Percentiles rank a stretch among this genome's conserved stretches.
Conservation (phyloP, 2,113 vertebrate species). For the Theristicus caerulescens region DNA sequence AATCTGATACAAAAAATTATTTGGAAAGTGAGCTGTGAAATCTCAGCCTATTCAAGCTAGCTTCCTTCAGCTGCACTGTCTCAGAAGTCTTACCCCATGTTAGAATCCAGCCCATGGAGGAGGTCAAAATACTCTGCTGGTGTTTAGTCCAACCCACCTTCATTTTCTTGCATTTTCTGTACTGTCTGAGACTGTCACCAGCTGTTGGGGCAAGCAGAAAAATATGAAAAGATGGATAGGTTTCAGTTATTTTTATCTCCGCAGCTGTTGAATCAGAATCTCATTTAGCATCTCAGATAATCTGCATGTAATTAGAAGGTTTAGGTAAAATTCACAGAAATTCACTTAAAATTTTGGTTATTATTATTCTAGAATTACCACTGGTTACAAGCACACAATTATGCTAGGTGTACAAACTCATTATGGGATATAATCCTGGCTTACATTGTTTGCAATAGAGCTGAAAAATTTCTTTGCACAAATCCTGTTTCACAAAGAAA, state of each 20-base stretch:
- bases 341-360: neutral
- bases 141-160: neutral
- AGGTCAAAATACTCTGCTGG: neutral
- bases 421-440: neutral
- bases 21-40: neutral
- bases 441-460: neutral
- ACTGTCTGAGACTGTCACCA: neutral
- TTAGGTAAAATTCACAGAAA: neutral
- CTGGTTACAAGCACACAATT: neutral
- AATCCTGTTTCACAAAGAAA: neutral
- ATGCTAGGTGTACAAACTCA: neutral
- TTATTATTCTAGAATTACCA: neutral
- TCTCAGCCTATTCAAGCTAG: neutral
- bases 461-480: neutral
- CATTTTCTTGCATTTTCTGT: neutral
- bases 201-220: neutral
- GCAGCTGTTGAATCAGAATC: neutral
- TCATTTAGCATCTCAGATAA: neutral
- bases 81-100: neutral
- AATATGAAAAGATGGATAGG: neutral
- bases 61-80: neutral
- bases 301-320: neutral
- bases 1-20: neutral
- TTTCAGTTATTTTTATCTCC: conserved; percentile 25
- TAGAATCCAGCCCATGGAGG: neutral